Evolutionary conservation across 2,888 invertebrate genomes (phyloP).

Genomic region (Leptinotarsa rubiginosa): DNA sequence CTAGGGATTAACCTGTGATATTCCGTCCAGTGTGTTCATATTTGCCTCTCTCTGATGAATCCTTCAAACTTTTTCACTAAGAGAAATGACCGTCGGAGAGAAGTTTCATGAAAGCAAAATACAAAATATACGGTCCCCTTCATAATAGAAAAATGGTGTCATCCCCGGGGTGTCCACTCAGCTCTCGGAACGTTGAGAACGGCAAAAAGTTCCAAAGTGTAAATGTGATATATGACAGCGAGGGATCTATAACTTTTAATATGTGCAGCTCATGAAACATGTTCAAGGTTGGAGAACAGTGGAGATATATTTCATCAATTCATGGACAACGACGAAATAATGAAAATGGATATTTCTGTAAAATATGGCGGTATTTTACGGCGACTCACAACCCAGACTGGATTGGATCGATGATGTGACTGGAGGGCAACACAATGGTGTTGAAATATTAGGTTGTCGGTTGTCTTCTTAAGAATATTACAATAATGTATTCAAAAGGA

Average conservation of each 20-base stretch:
- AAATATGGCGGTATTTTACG: not conserved
- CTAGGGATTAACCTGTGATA: too few species aligned
- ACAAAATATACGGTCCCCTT: slow-evolving; percentile 4
- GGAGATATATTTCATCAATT: slow-evolving; percentile 11
- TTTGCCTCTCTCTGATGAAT: too few species aligned
- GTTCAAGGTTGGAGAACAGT: not conserved
- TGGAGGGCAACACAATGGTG: too few species aligned
- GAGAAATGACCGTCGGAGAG: not conserved
- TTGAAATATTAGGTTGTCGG: too few species aligned
- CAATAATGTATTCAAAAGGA: too few species aligned
- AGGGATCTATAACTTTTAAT: slow-evolving; percentile 52
- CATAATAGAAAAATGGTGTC: slow-evolving; percentile 39
- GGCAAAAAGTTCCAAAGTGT: slow-evolving; percentile 38
- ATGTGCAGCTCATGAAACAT: slow-evolving; percentile 47
- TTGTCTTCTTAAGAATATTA: too few species aligned
- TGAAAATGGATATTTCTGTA: not conserved
- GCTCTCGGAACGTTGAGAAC: slow-evolving; percentile 21
- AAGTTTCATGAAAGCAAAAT: not conserved
- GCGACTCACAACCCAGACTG: not conserved
- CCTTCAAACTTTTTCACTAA: not conserved
- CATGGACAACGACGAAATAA: not conserved
- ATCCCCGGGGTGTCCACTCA: slow-evolving; percentile 35
- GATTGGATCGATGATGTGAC: too few species aligned
- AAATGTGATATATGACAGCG: slow-evolving; percentile 50
- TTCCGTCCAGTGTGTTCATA: too few species aligned